Evolutionary conservation across 1,140 invertebrate species (phyloP).

Genomic region (Lucilia sericata): DNA sequence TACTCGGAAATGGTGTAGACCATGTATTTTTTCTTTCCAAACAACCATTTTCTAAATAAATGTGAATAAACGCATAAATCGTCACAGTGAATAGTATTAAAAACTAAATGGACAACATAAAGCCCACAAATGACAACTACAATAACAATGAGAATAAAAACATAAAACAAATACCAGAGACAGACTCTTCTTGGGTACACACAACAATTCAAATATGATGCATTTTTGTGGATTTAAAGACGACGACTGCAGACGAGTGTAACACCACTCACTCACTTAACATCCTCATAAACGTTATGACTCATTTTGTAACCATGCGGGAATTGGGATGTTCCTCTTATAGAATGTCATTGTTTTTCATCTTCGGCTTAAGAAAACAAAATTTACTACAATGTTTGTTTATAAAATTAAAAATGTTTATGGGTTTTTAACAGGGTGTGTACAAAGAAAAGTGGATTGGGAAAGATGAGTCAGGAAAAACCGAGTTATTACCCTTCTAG

Average conservation of each 20-base stretch:
- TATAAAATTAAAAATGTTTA: constrained; percentile 5
- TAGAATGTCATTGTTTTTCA: neutral
- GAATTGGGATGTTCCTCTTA: neutral
- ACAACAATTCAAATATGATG: too few species aligned
- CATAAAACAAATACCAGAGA: neutral
- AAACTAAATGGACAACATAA: constrained; percentile 11
- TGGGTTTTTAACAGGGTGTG: neutral
- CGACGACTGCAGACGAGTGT: too few species aligned
- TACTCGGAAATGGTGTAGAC: too few species aligned
- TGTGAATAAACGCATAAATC: constrained; percentile 24
- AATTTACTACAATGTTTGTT: constrained; percentile 1
- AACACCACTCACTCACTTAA: too few species aligned
- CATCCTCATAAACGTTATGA: neutral
- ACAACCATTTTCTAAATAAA: neutral
- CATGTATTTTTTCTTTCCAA: too few species aligned
- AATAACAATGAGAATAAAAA: neutral
- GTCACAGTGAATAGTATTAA: neutral
- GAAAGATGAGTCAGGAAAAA: too few species aligned
- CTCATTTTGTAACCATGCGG: neutral
- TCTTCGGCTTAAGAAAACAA: neutral
- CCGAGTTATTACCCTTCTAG: too few species aligned
- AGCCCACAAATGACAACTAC: neutral
- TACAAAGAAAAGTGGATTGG: too few species aligned
- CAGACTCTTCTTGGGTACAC: neutral
- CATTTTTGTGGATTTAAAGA: too few species aligned